Conservation (phyloP, 37 sponge, comb jelly and placozoan species). For the Bolinopsis microptera region DNA sequence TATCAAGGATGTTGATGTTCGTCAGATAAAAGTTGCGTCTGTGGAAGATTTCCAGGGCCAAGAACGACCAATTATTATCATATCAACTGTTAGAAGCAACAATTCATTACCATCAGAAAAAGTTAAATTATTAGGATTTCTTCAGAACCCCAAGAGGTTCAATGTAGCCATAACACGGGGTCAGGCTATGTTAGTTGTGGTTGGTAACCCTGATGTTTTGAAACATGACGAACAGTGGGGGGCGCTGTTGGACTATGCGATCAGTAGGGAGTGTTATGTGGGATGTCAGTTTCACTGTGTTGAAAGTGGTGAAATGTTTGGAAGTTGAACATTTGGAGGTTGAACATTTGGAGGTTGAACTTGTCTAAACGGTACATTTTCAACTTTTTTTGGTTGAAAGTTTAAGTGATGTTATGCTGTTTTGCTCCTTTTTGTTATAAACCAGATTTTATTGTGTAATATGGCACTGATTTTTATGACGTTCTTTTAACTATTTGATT, state of each 20-base stretch:
- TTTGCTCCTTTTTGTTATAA: too few species aligned
- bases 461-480: too few species aligned
- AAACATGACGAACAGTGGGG: conserved; percentile 70
- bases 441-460: too few species aligned
- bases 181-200: conserved; percentile 72
- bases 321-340: neutral
- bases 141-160: conserved; percentile 78
- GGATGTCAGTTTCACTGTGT: conserved; percentile 66
- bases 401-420: too few species aligned
- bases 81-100: conserved; percentile 75
- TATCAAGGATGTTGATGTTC: conserved; percentile 1
- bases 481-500: too few species aligned
- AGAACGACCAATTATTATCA: conserved; percentile 73
- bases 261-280: conserved; percentile 67
- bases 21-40: conserved; percentile 73
- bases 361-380: too few species aligned
- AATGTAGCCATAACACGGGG: conserved; percentile 84
- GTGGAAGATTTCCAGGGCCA: conserved; percentile 90
- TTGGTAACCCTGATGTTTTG: conserved; percentile 77
- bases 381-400: too few species aligned
- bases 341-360: neutral
- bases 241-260: conserved; percentile 72
- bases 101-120: conserved; percentile 63
- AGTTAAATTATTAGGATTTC: conserved; percentile 73
- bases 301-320: neutral